Conservation (phyloP, 2,888 invertebrate species). For the Cactoblastis cactorum region DNA sequence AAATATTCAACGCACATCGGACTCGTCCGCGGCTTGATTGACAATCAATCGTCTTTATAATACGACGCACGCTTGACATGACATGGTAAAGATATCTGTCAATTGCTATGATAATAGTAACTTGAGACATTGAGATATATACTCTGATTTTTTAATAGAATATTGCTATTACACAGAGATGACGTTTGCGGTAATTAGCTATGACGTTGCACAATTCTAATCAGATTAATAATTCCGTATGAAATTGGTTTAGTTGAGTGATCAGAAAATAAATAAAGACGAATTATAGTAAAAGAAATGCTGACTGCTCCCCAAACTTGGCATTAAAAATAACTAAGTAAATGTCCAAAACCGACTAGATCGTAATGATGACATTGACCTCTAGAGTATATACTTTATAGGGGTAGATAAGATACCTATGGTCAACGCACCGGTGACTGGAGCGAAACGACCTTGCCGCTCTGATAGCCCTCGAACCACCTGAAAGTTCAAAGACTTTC, state of each 20-base stretch:
- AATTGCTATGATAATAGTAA: not conserved
- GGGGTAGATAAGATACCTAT: no score
- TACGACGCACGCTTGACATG: constrained; percentile 8
- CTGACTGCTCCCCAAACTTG: not conserved
- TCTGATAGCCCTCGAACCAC: constrained; percentile 23
- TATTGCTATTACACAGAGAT: no score
- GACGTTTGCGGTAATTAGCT: no score
- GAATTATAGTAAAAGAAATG: not conserved
- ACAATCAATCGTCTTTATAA: constrained; percentile 10
- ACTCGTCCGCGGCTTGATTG: constrained; percentile 1
- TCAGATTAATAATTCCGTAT: no score
- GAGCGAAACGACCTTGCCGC: constrained; percentile 40
- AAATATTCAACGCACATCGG: constrained; percentile 11
- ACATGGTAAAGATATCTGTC: not conserved
- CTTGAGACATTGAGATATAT: not conserved
- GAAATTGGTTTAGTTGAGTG: no score
- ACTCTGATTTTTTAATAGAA: not conserved
- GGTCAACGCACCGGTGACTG: constrained; percentile 17
- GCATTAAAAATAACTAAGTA: not conserved
- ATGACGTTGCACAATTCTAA: no score
- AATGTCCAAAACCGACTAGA: not conserved
- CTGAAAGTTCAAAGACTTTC: constrained; percentile 24
- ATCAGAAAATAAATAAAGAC: no score
- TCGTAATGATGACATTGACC: constrained; percentile 1
- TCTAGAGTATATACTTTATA: not conserved